Percentiles rank a stretch among this genome's conserved stretches.
phyloP scores from a whole-genome alignment of 2,797 vertebrate genomes.

The Mormyrops attenuatus region DNA sequence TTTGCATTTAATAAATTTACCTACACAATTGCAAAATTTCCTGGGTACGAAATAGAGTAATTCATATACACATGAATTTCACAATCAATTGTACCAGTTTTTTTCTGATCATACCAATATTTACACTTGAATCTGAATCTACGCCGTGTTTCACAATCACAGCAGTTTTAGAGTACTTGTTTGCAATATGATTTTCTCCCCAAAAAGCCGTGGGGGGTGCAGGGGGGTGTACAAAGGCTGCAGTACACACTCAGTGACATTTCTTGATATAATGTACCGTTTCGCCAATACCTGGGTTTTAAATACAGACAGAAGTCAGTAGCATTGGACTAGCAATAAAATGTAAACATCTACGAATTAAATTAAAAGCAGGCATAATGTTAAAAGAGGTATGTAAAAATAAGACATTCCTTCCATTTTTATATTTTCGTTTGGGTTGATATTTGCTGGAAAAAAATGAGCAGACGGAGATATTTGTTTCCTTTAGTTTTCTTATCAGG shows the following conservation, averaged over 20 bases:
- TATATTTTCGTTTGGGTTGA: constrained; percentile 28
- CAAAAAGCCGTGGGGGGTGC: constrained; percentile 33
- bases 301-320: constrained; percentile 58
- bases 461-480: constrained; percentile 26
- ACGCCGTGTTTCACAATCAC: constrained; percentile 34
- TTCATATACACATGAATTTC: constrained; percentile 25
- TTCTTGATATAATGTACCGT: constrained; percentile 39
- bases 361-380: constrained; percentile 57
- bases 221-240: constrained; percentile 20
- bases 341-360: constrained; percentile 50
- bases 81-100: constrained; percentile 41
- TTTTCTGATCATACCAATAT: constrained; percentile 46
- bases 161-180: constrained; percentile 27
- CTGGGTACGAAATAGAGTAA: neutral
- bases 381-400: constrained; percentile 49
- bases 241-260: constrained; percentile 33
- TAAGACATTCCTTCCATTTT: constrained; percentile 56
- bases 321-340: constrained; percentile 60
- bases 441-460: constrained; percentile 42
- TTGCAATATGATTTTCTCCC: constrained; percentile 31
- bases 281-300: constrained; percentile 46
- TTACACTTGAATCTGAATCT: constrained; percentile 47
- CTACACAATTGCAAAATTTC: neutral
- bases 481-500: constrained; percentile 26
- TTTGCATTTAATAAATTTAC: neutral